Conservation (phyloP, 92 coral and sea anemone genomes). For the Paramuricea clavata region DNA sequence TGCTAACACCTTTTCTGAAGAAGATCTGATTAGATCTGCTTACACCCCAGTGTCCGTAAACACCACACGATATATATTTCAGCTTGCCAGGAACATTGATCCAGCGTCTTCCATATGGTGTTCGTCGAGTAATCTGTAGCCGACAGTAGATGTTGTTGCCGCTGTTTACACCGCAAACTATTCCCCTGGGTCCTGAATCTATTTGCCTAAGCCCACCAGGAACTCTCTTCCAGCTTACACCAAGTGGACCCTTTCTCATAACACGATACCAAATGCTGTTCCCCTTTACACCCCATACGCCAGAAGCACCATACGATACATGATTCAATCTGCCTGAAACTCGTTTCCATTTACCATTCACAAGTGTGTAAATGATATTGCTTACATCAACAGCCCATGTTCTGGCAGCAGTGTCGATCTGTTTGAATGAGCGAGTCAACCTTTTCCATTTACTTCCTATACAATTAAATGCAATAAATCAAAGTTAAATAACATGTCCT, state of each 20-base stretch:
- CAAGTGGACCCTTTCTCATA: neutral
- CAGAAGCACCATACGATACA: neutral
- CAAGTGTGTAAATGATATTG: neutral
- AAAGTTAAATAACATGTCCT: neutral
- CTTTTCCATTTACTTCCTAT: neutral
- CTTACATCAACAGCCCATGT: slow-evolving; percentile 20
- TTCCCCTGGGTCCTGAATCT: slow-evolving; percentile 30
- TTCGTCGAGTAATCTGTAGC: neutral
- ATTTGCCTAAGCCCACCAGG: slow-evolving; percentile 9
- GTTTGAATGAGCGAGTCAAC: neutral
- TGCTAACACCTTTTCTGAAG: slow-evolving; percentile 36
- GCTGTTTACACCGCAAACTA: slow-evolving; percentile 21
- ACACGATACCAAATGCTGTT: slow-evolving; percentile 1
- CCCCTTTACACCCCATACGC: slow-evolving; percentile 18
- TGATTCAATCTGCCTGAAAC: slow-evolving; percentile 8
- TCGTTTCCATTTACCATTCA: neutral
- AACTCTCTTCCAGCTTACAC: neutral
- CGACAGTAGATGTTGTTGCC: slow-evolving; percentile 2
- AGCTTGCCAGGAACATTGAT: neutral
- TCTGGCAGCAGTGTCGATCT: neutral
- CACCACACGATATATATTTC: slow-evolving; percentile 40
- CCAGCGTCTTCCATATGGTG: slow-evolving; percentile 3
- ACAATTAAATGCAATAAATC: neutral
- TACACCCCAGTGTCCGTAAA: slow-evolving; percentile 54
- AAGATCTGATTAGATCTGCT: slow-evolving; percentile 40